Conservation (phyloP, 2,888 invertebrate species). For the Troglohyphantes excavatus region DNA sequence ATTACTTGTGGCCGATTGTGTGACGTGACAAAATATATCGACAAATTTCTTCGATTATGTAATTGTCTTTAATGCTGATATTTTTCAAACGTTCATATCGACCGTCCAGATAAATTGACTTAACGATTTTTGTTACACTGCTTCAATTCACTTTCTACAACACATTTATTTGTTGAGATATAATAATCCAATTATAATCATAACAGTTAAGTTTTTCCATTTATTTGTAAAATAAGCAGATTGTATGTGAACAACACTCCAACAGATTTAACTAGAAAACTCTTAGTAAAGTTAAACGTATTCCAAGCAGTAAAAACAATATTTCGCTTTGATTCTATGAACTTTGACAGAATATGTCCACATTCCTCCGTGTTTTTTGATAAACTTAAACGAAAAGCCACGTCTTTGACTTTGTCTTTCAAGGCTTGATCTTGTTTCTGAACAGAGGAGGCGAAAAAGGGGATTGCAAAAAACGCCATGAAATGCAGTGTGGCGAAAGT, state of each 20-base stretch:
- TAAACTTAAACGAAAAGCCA: neutral
- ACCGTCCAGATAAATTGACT: too few relatives aligned
- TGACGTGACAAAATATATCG: too few relatives aligned
- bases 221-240: neutral
- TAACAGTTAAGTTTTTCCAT: too few relatives aligned
- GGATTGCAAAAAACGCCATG: neutral
- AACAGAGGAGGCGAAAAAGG: neutral
- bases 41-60: too few relatives aligned
- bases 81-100: too few relatives aligned
- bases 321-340: neutral
- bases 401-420: neutral
- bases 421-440: neutral
- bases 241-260: constrained; percentile 8
- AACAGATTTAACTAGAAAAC: neutral
- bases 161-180: too few relatives aligned
- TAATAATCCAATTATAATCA: too few relatives aligned
- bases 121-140: too few relatives aligned
- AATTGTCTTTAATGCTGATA: too few relatives aligned
- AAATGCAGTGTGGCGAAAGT: neutral
- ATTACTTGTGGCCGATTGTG: too few relatives aligned
- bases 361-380: neutral
- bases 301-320: constrained; percentile 1
- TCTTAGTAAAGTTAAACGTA: neutral
- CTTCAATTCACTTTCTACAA: too few relatives aligned
- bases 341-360: neutral